Evolutionary conservation across 2,113 vertebrate species (phyloP).

Genomic region (Pygoscelis adeliae): DNA sequence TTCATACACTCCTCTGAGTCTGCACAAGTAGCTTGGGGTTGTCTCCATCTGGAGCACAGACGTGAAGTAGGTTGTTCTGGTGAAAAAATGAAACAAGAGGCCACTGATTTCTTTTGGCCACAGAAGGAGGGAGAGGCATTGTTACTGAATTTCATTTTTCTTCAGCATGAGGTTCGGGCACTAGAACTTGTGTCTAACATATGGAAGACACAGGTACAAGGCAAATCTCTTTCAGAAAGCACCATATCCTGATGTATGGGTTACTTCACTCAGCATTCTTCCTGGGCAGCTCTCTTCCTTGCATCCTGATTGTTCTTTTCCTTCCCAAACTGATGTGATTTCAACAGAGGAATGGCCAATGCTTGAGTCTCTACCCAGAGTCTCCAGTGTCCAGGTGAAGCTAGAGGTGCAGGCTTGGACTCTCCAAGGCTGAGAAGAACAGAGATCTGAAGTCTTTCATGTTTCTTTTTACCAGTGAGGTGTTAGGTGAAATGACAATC

Average conservation of each 20-base stretch:
- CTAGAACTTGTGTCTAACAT: background rate
- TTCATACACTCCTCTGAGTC: background rate
- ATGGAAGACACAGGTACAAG: background rate
- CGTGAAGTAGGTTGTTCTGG: background rate
- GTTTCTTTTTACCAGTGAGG: background rate
- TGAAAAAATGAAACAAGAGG: background rate
- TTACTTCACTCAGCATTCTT: background rate
- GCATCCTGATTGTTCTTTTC: background rate
- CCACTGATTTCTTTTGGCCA: background rate
- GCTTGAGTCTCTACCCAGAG: background rate
- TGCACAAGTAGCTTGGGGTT: background rate
- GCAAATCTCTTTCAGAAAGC: background rate
- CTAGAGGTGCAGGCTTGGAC: background rate
- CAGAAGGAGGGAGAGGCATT: background rate
- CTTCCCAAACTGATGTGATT: background rate
- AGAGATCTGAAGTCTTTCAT: background rate
- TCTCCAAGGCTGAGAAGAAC: background rate
- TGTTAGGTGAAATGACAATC: background rate
- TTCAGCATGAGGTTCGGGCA: background rate
- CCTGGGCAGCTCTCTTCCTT: background rate
- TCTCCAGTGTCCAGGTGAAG: background rate
- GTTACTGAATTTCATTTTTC: background rate
- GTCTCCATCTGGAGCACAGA: background rate
- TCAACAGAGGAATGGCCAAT: background rate
- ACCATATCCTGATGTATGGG: background rate